Evolutionary conservation across 1,140 invertebrate species (phyloP), one percentile per base, ranked within the genome.

Genomic region (Drosophila ficusphila): DNA sequence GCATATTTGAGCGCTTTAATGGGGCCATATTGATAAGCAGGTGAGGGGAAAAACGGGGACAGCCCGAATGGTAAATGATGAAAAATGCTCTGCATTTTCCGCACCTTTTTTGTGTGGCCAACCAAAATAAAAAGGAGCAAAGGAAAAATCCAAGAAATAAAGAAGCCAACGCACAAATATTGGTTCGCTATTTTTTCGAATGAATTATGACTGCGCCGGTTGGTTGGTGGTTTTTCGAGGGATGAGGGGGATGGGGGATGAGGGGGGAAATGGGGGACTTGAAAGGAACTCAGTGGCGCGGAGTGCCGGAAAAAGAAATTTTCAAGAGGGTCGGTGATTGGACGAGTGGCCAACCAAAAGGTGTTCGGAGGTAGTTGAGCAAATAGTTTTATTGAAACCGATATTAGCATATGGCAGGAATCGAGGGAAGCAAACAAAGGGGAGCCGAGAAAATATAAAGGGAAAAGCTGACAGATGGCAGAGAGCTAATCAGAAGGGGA

Each of bases 81-180:
- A 85, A 85, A 86, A 85, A 85, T 85, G 81, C 67, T 69, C 76
- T 86, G 79, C 79, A 83, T 79, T 79, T 79, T 72, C 81, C 68
- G 67, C 82, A 86, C 79, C 75, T 83, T 72, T 72, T 65, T 44
- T 76, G 76, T 79, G 76, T 72, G 61, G 58, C 58, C 67, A 79
- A 67, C 47, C 60, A 65, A 38, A 78, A 81, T 62, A 85, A 79
- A 53, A 67, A 58, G 58, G 56, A 57, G 31, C 39, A 34, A 21
- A 36, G 56, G 19, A 73, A 49, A 69, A 70, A 33, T 33, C 33
- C 23, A 70, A 71, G 69, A 73, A 85, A 49, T 60, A 76, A 85
- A 36, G 62, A 81, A 76, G 81, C 46, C 67, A 76, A 81, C 61
- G 79, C 79, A 85, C 79, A 83, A 85, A 83, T 78, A 85, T 83